phyloP scores from a whole-genome alignment of 2,113 vertebrate species.

The Erythrolamprus reginae region DNA sequence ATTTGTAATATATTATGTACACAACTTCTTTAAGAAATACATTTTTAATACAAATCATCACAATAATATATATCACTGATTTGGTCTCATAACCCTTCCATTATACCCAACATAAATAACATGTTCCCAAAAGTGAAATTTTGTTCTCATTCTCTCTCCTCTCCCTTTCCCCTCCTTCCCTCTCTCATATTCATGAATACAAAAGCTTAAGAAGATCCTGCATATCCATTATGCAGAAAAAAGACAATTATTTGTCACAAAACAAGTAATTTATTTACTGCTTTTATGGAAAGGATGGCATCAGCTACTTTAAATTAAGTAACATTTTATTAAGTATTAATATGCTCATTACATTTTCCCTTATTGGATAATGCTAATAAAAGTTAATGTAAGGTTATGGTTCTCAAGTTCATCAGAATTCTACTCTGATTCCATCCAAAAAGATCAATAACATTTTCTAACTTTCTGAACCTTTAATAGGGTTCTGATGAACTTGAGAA shows the following conservation, averaged over 20 bases:
- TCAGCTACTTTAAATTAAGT: not conserved
- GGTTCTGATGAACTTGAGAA: not conserved
- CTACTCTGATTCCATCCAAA: not conserved
- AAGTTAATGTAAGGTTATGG: not conserved
- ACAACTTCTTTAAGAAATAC: not conserved
- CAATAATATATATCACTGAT: not conserved
- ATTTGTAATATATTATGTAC: not conserved
- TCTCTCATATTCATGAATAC: not conserved
- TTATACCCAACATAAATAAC: not conserved
- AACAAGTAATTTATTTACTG: not conserved
- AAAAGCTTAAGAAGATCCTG: not conserved
- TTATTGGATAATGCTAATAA: not conserved
- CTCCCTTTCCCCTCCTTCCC: not conserved
- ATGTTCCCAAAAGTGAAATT: not conserved
- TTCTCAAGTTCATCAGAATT: too few relatives aligned
- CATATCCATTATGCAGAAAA: not conserved
- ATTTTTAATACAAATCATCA: not conserved
- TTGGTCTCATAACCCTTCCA: not conserved
- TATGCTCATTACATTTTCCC: not conserved
- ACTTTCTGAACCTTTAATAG: not conserved
- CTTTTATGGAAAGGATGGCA: not conserved
- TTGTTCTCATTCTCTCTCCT: not conserved
- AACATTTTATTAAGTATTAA: not conserved
- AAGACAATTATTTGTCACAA: not conserved
- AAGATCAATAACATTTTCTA: too few relatives aligned